Evolutionary conservation across 2,888 invertebrate genomes (phyloP), one percentile per base, ranked within the genome.

Genomic region (Tridacna gigas): DNA sequence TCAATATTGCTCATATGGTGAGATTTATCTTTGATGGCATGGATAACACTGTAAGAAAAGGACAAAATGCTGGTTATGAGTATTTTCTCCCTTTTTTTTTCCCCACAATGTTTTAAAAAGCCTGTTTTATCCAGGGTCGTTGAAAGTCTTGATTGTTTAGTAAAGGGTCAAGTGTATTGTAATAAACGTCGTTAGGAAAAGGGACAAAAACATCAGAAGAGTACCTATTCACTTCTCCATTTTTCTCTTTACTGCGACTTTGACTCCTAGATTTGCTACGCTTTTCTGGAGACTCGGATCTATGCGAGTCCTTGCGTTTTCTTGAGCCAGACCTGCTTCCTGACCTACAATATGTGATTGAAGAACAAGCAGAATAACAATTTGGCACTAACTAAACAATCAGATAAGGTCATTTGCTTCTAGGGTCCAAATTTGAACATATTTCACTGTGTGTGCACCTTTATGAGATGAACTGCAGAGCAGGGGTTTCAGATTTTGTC

Each of bases 201-300:
- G 7, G 37, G 37, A 37, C 37, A 37, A 37, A 37, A 7, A 37
- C 37, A 7, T 56, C 9, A 9, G 1, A 3, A 63, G 63, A 3
- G n/a, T 67, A 84, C 83, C 74, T 84, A 12, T 69, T 75, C 18
- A 75, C 48, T 15, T 78, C 45, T 47, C 83, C 80, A 75, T 84
- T 84, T 22, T 78, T 80, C 25, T 79, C 75, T 56, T n/a, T 63
- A 65, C 65, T 74, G 37, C 51, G 77, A 65, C 78, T 80, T 61
- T 25, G 28, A 25, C 63, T 63, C 25, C 66, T 65, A 56, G 81
- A 81, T 66, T 77, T 81, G 47, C 77, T 81, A 28, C 67, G 77
- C 65, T 60, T 81, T 11, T 66, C 81, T 47, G 28, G 76, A 0
- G 81, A 74, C 15, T 73, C 77, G 0, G 78, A 82, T 13, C 74